phyloP scores from a whole-genome alignment of 2,888 invertebrate genomes.

The Lasioglossum malachurum region DNA sequence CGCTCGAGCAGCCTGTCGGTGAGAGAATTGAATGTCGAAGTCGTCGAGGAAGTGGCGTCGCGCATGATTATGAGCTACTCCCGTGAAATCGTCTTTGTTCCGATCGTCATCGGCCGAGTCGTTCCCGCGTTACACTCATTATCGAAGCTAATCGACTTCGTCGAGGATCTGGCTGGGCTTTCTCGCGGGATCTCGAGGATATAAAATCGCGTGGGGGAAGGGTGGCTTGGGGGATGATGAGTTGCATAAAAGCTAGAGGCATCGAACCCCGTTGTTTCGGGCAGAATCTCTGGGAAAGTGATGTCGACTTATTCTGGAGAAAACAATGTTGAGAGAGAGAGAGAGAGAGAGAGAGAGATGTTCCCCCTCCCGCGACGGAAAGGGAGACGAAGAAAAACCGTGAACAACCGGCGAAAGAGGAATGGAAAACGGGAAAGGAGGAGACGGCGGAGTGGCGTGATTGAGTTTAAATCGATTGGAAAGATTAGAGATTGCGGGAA shows the following conservation, averaged over 20 bases:
- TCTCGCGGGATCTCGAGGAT: not conserved
- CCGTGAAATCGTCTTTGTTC: slow-evolving; percentile 32
- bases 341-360: not conserved
- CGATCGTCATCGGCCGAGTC: not conserved
- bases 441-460: slow-evolving; percentile 56
- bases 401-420: not conserved
- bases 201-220: not conserved
- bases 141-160: slow-evolving; percentile 24
- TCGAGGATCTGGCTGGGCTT: not conserved
- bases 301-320: not conserved
- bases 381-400: slow-evolving; percentile 9
- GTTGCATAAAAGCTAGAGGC: not conserved
- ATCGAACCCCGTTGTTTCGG: not conserved
- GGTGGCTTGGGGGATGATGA: not conserved
- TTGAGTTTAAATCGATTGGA: slow-evolving; percentile 76
- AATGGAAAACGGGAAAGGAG: slow-evolving; percentile 15
- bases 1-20: slow-evolving; percentile 15
- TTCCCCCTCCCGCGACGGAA: not conserved
- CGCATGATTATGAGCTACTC: slow-evolving; percentile 44
- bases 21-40: slow-evolving; percentile 42
- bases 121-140: slow-evolving; percentile 5
- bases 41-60: slow-evolving; percentile 32
- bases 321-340: not conserved
- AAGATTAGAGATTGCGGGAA: slow-evolving; percentile 74
- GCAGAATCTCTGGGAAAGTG: not conserved